Evolutionary conservation across 1,140 invertebrate species (phyloP), one percentile per base, ranked within the genome.

Genomic region (Bactericera cockerelli): DNA sequence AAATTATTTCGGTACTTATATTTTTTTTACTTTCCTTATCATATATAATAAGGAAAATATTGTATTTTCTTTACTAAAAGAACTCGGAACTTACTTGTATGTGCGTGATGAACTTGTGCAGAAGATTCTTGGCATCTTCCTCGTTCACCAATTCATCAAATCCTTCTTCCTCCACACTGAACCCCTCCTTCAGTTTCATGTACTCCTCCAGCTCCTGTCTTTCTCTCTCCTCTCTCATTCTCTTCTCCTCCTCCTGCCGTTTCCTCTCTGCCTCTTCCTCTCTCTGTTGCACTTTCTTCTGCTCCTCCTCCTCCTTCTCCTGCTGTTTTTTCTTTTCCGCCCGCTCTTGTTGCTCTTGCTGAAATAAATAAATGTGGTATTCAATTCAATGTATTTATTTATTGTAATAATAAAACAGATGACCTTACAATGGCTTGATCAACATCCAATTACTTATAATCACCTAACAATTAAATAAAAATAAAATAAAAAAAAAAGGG

Each of bases 131-230:
- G 61, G 75, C 69, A 55, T 79, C 74, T 10, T 81, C 77, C 26
- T 81, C 80, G 22, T 80, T 73, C n/a, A 82, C 79, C 33, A 81
- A 79, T 56, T 83, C 79, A 66, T 87, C 82, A 63, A 75, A 89
- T 13, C 91, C 93, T 74, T 97, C 93, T 62, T 93, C 90, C 68
- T 97, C 93, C 0, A 98, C 79, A 25, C 77, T 82, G 68, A 97
- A 97, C 0, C 82, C 80, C 64, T 84, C 84, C 71, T 94, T 96
- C 77, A 97, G 77, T 70, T 91, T 90, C 33, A 93, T 74, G 73
- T 98, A 97, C 71, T 96, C 92, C 64, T 87, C 85, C 65, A 86
- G 73, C 62, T 89, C 86, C 19, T 70, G 72, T 38, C 71, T 75
- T 64, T 84, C 84, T 33, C 81, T 79, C 65, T 87, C 83, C 66